Percentiles rank a stretch among this genome's conserved stretches.
These are phyloP conservation scores for Heterocephalus glaber DNA, from an alignment of 2,113 vertebrate genomes.

Conservation along the genomic window DNA sequence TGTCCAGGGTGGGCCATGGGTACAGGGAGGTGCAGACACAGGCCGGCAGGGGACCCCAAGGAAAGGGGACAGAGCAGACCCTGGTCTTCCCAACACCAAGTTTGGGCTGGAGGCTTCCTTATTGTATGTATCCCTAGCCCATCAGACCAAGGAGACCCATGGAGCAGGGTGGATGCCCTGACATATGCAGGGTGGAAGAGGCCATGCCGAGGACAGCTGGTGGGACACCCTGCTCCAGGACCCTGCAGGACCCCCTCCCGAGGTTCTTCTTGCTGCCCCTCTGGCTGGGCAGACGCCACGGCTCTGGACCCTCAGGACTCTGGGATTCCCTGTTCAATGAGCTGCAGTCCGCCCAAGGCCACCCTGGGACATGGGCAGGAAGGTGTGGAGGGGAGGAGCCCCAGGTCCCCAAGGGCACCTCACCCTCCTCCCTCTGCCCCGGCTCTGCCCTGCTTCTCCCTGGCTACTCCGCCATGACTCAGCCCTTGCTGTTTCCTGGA, in stretches of 20 bases:
- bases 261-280: neutral
- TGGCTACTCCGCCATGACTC: neutral
- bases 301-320: too few species aligned
- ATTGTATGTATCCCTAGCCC: neutral
- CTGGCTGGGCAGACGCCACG: neutral
- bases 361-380: neutral
- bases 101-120: neutral
- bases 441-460: neutral
- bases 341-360: neutral
- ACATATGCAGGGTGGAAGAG: fast-evolving
- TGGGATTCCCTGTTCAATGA: neutral
- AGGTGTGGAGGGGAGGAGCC: neutral
- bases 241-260: neutral
- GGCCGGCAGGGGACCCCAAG: neutral
- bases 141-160: too few species aligned
- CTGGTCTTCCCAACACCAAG: neutral
- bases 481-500: neutral
- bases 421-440: neutral
- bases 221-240: neutral
- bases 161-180: neutral
- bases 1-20: neutral
- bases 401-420: neutral
- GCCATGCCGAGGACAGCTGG: neutral
- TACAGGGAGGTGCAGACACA: neutral
- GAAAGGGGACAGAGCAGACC: too few species aligned